Conservation (phyloP, 1,140 invertebrate species). For the Mercenaria mercenaria region DNA sequence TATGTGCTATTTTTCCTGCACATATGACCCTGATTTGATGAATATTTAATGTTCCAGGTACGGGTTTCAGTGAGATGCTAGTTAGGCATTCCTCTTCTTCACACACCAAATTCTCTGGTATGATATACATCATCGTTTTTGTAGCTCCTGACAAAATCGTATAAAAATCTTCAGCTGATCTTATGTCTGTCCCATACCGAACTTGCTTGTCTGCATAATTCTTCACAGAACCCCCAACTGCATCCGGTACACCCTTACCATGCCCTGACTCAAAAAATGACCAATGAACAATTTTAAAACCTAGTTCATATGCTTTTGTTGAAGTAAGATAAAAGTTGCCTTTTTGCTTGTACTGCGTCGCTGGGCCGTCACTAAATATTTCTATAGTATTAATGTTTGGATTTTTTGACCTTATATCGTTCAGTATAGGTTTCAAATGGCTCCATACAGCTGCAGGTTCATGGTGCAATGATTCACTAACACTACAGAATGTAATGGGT, state of each 20-base stretch:
- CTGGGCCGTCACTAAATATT: slow-evolving; percentile 62
- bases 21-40: slow-evolving; percentile 35
- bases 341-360: slow-evolving; percentile 65
- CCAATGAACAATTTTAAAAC: slow-evolving; percentile 78
- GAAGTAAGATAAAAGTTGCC: slow-evolving; percentile 67
- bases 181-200: slow-evolving; percentile 33
- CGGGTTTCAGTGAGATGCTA: slow-evolving; percentile 13
- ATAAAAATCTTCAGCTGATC: slow-evolving; percentile 35
- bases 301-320: slow-evolving; percentile 10
- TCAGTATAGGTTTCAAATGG: slow-evolving; percentile 48
- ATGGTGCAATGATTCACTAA: slow-evolving; percentile 12
- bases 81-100: slow-evolving; percentile 4
- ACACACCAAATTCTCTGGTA: slow-evolving; percentile 32
- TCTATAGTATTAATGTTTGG: slow-evolving; percentile 14
- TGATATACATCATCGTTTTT: slow-evolving; percentile 19
- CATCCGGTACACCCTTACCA: slow-evolving; percentile 86
- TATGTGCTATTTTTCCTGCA: not conserved
- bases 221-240: slow-evolving; percentile 85
- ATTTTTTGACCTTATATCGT: slow-evolving; percentile 51
- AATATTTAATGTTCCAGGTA: slow-evolving; percentile 59
- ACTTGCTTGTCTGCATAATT: slow-evolving; percentile 70
- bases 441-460: slow-evolving; percentile 44
- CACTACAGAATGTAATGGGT: slow-evolving; percentile 31
- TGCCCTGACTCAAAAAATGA: slow-evolving; percentile 86
- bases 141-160: not conserved